A percentile compares a stretch with the other conserved stretches of the same genome.
These are phyloP conservation scores for Lydus trimaculatus DNA, from an alignment of 2,888 invertebrate genomes.

Conservation along the genomic window DNA sequence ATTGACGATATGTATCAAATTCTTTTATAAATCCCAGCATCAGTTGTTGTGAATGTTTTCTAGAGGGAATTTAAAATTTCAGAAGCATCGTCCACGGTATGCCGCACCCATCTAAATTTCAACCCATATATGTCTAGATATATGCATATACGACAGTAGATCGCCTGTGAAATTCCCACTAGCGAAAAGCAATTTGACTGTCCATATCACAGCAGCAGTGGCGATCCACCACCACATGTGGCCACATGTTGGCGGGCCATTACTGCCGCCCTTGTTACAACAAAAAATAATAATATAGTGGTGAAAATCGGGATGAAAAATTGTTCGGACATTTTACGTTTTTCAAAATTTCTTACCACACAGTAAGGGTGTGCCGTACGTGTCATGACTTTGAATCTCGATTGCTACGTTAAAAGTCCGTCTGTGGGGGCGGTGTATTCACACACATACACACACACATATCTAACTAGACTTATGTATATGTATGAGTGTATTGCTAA, in stretches of 20 bases:
- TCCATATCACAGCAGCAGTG: slow-evolving; percentile 48
- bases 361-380: slow-evolving; percentile 58
- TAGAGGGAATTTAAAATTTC: neutral
- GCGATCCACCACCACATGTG: slow-evolving; percentile 53
- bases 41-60: slow-evolving; percentile 12
- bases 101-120: slow-evolving; percentile 7
- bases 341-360: slow-evolving; percentile 49
- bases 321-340: slow-evolving; percentile 60
- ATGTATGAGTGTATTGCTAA: slow-evolving; percentile 18
- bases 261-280: slow-evolving; percentile 48
- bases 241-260: slow-evolving; percentile 59
- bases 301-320: slow-evolving; percentile 61
- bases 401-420: neutral
- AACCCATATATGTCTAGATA: neutral
- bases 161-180: slow-evolving; percentile 16
- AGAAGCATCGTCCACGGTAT: neutral
- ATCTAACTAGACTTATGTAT: neutral
- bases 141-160: neutral
- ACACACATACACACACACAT: neutral
- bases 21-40: neutral
- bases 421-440: neutral
- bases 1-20: neutral
- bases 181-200: slow-evolving; percentile 46
- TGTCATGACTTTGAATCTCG: slow-evolving; percentile 48
- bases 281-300: slow-evolving; percentile 59